These are phyloP conservation scores for Excalfactoria chinensis DNA, from an alignment of 2,113 vertebrate species.

Conservation along the genomic window DNA sequence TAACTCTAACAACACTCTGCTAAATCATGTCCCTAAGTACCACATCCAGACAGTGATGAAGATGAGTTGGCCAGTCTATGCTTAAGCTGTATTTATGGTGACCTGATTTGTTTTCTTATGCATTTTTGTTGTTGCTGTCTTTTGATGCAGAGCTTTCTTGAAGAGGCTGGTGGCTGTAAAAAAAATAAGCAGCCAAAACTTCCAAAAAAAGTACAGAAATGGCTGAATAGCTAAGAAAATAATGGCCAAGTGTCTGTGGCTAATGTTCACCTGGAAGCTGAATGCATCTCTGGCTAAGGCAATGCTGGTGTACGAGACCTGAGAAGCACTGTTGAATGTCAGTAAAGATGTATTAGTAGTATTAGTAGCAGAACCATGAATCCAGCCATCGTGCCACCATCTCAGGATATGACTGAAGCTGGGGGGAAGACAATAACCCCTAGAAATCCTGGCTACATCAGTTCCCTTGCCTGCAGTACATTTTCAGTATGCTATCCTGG, in stretches of 20 bases:
- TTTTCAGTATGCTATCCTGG: background rate
- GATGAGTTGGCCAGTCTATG: background rate
- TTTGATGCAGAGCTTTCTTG: background rate
- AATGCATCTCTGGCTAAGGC: no score
- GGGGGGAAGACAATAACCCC: background rate
- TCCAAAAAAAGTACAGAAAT: no score
- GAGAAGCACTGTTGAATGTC: background rate
- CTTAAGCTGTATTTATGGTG: no score
- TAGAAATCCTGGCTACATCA: background rate
- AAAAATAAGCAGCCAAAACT: background rate
- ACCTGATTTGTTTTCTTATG: background rate
- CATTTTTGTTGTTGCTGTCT: background rate
- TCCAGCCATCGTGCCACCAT: background rate
- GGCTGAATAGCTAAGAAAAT: background rate
- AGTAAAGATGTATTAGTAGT: background rate
- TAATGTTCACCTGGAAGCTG: background rate
- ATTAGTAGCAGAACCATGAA: background rate
- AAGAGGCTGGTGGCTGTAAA: background rate
- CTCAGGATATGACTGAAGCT: background rate
- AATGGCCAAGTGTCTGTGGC: background rate
- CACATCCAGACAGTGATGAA: no score
- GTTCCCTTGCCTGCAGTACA: rapidly evolving
- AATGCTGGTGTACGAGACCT: rapidly evolving
- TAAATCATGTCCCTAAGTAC: no score
- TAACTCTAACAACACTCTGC: no score